Evolutionary conservation across 2,888 invertebrate genomes (phyloP), one percentile per base, ranked within the genome.

Genomic region (Melangyna quadrimaculata): DNA sequence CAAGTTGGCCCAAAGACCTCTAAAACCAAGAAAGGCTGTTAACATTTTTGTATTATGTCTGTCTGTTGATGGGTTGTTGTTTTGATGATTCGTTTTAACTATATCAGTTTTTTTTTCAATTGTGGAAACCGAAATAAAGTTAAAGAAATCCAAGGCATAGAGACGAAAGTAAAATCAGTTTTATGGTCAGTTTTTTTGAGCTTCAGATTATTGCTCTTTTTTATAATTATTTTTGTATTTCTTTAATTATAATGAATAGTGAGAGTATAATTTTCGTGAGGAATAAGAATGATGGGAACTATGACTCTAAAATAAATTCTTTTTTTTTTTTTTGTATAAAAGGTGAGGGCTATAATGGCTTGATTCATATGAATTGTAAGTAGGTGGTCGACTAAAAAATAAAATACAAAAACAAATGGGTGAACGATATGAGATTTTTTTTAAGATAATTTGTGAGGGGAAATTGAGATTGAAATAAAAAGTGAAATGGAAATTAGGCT

Each of bases 151-250:
- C 48, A 69, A 79, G 17, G 40, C 27, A 48, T 22, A 55, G 29
- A 79, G 79, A 83, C 43, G 83, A 79, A 83, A 83, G 79, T 74
- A 74, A 65, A 51, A 74, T 74, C 73, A 14, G 40, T 83, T 74
- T 69, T 24, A 82, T 63, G 53, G 40, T 45, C 35, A 59, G 19
- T 48, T 72, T 78, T 17, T 37, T 53, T 48, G 7, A 65, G 7
- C 22, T 48, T 48, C 3, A 37, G 22, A 35, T 35, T 35, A 67
- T 67, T 51, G n/a, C 45, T 77, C 65, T 59, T 61, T 37, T 51
- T 43, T 67, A 40, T 61, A 40, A 35, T 40, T 51, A 3, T 43
- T 59, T 29, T 55, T 61, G 17, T 57, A 51, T 77, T 45, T 65
- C 55, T 53, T 27, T 43, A 78, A 61, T 82, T 51, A 78, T 45